phyloP scores from a whole-genome alignment of 2,888 invertebrate genomes.

The Glyphotaelius pellucidus region DNA sequence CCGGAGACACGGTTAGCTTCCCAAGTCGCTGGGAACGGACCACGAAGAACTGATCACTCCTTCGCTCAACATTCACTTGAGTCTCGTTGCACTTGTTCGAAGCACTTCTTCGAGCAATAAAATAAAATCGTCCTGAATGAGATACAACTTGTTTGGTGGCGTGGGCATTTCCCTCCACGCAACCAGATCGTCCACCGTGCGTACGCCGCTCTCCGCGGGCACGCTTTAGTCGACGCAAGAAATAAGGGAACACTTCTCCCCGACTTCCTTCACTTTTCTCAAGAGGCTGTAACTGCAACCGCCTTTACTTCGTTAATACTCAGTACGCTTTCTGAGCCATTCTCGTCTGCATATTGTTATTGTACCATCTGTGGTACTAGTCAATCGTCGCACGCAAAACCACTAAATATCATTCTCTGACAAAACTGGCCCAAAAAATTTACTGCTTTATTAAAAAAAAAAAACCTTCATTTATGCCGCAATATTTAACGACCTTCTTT shows the following conservation, averaged over 20 bases:
- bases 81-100: conserved; percentile 28
- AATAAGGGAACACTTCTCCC: conserved; percentile 49
- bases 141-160: conserved; percentile 7
- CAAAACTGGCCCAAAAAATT: conserved; percentile 50
- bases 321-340: conserved; percentile 32
- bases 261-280: conserved; percentile 42
- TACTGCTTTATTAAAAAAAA: conserved; percentile 34
- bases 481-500: background rate
- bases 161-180: background rate
- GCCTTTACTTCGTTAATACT: conserved; percentile 28
- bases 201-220: background rate
- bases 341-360: conserved; percentile 28
- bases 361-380: background rate
- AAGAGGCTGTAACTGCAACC: conserved; percentile 65
- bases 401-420: background rate
- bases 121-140: conserved; percentile 28
- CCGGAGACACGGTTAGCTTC: conserved; percentile 8
- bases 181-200: conserved; percentile 21
- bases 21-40: background rate
- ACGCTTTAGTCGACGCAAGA: conserved; percentile 19
- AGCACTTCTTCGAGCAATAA: conserved; percentile 23
- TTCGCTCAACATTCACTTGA: conserved; percentile 26
- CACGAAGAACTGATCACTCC: conserved; percentile 18
- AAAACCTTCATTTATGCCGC: background rate
- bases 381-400: background rate